These are phyloP conservation scores for Alectoris magna DNA, from an alignment of 2,797 vertebrate species.

Conservation along the genomic window DNA sequence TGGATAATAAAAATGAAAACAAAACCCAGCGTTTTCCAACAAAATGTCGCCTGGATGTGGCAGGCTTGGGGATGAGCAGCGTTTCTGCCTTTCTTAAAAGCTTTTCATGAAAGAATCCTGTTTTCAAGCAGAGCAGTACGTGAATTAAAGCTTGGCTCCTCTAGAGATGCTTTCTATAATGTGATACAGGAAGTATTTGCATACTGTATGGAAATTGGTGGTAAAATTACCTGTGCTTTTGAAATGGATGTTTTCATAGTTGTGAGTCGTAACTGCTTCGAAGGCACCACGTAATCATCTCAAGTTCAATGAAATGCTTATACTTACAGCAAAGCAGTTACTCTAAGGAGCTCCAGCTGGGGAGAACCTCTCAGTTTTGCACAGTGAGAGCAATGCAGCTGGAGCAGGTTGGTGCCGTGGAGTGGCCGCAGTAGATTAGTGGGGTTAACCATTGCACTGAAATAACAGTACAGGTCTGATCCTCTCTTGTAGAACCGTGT, in stretches of 20 bases:
- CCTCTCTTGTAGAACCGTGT: not conserved
- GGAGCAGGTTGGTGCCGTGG: not conserved
- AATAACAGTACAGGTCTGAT: not conserved
- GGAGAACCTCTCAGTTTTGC: not conserved
- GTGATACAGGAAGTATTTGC: not conserved
- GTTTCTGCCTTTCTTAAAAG: not conserved
- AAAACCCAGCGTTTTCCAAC: not conserved
- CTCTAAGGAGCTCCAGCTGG: not conserved
- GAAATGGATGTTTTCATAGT: not conserved
- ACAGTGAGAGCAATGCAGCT: not conserved
- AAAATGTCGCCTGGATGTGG: not conserved
- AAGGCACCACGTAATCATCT: not conserved
- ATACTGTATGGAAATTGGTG: not conserved
- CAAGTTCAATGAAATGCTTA: not conserved
- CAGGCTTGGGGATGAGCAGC: not conserved
- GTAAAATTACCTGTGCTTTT: not conserved
- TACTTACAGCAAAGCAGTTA: not conserved
- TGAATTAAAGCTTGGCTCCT: not conserved
- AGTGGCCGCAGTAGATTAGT: not conserved
- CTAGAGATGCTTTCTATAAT: not conserved
- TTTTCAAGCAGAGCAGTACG: not conserved
- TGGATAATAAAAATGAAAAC: not conserved
- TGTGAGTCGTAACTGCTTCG: not conserved
- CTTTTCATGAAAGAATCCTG: not conserved
- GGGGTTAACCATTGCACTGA: not conserved